phyloP scores from a whole-genome alignment of 2,113 vertebrate genomes.

The Hystrix cristata region DNA sequence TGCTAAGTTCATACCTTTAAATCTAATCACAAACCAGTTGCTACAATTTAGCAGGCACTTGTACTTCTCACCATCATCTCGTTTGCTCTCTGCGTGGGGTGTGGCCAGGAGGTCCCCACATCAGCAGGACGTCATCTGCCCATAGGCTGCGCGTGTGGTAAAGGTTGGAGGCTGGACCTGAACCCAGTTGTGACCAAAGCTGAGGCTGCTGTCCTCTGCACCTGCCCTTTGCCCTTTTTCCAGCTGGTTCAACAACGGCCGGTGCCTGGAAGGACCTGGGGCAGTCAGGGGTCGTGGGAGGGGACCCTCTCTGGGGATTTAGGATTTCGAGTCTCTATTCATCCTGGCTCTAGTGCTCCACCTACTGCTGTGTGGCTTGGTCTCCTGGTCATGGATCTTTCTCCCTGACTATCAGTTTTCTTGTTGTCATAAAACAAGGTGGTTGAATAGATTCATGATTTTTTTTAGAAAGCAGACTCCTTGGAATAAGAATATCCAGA shows the following conservation, averaged over 20 bases:
- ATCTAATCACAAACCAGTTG: neutral
- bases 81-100: neutral
- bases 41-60: neutral
- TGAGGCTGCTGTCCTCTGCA: neutral
- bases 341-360: neutral
- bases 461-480: neutral
- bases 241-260: neutral
- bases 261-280: neutral
- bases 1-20: neutral
- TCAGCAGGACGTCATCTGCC: neutral
- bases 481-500: neutral
- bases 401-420: neutral
- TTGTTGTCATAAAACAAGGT: neutral
- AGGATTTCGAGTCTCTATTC: neutral
- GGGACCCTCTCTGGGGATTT: neutral
- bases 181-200: neutral
- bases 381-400: neutral
- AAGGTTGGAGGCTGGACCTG: neutral
- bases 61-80: neutral
- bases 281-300: fast-evolving
- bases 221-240: neutral
- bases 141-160: neutral
- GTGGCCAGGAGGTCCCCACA: too few relatives aligned
- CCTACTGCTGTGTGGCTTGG: neutral
- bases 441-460: neutral